Evolutionary conservation across 2,888 invertebrate genomes (phyloP).

Genomic region (Hermaeophaga mercurialis): DNA sequence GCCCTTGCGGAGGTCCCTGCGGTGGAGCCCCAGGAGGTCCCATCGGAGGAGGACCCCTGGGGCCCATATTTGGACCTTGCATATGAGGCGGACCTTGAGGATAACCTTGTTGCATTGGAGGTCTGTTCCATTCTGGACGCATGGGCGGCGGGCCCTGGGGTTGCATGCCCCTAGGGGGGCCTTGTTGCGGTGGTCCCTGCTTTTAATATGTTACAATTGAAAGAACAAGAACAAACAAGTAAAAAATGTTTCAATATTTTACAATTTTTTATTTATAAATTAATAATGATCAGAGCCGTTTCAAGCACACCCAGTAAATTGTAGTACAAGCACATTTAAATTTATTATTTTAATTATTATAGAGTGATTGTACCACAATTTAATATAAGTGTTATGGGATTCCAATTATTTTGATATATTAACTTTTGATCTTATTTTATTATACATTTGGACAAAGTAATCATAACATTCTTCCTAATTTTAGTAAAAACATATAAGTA

Average conservation of each 20-base stretch:
- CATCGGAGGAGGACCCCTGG: constrained; percentile 65
- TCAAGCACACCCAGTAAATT: too few species aligned
- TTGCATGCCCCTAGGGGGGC: constrained; percentile 62
- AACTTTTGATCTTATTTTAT: too few species aligned
- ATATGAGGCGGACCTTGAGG: constrained; percentile 74
- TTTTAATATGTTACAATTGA: constrained; percentile 51
- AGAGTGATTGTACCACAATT: too few species aligned
- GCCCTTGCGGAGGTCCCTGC: constrained; percentile 62
- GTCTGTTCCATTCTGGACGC: constrained; percentile 76
- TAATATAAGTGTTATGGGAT: too few species aligned
- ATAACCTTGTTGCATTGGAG: constrained; percentile 73
- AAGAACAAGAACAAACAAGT: constrained; percentile 8
- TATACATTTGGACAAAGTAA: too few species aligned
- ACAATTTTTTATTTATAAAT: too few species aligned
- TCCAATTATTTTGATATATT: too few species aligned
- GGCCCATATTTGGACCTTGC: constrained; percentile 65
- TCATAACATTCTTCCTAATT: too few species aligned
- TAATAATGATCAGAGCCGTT: too few species aligned
- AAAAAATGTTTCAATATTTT: constrained; percentile 2
- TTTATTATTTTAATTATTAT: too few species aligned
- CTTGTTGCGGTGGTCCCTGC: constrained; percentile 65
- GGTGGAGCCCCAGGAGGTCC: constrained; percentile 60
- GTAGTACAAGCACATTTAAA: too few species aligned
- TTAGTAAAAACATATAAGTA: too few species aligned
- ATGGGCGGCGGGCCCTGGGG: constrained; percentile 69